Evolutionary conservation across 1,140 invertebrate species (phyloP).

Genomic region (Cherax quadricarinatus): DNA sequence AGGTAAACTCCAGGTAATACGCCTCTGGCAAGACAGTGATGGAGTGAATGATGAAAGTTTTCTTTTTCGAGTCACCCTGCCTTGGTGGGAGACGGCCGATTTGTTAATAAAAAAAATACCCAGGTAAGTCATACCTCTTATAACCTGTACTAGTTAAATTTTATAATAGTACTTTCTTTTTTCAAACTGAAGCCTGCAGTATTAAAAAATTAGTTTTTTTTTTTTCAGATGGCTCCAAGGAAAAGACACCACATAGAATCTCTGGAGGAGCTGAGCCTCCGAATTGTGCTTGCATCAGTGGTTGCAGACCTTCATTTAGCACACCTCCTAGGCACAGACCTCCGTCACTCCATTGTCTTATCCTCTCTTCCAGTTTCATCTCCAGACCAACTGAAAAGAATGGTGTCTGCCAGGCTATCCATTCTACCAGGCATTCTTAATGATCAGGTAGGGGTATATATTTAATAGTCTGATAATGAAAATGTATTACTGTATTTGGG

Average conservation of each 20-base stretch:
- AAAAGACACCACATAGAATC: slow-evolving; percentile 33
- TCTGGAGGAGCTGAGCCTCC: slow-evolving; percentile 45
- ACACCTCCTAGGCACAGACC: slow-evolving; percentile 26
- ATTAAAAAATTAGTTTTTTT: too few species aligned
- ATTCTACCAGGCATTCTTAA: slow-evolving; percentile 40
- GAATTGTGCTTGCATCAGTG: slow-evolving; percentile 25
- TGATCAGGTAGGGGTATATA: slow-evolving; percentile 28
- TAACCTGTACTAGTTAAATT: too few species aligned
- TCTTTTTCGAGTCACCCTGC: too few species aligned
- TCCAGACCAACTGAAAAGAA: slow-evolving; percentile 6
- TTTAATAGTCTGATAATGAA: not conserved
- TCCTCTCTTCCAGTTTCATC: slow-evolving; percentile 28
- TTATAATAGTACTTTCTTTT: too few species aligned
- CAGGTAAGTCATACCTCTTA: too few species aligned
- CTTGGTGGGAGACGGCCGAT: too few species aligned
- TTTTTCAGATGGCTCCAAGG: slow-evolving; percentile 25
- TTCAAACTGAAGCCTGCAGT: too few species aligned
- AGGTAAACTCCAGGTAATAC: too few species aligned
- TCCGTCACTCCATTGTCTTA: slow-evolving; percentile 32
- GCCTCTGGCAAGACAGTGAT: too few species aligned
- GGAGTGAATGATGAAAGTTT: too few species aligned
- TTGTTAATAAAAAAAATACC: too few species aligned
- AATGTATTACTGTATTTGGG: too few species aligned
- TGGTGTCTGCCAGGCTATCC: slow-evolving; percentile 5
- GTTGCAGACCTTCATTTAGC: slow-evolving; percentile 43